Evolutionary conservation across 2,888 invertebrate species (phyloP).

Genomic region (Tortrix viridana): DNA sequence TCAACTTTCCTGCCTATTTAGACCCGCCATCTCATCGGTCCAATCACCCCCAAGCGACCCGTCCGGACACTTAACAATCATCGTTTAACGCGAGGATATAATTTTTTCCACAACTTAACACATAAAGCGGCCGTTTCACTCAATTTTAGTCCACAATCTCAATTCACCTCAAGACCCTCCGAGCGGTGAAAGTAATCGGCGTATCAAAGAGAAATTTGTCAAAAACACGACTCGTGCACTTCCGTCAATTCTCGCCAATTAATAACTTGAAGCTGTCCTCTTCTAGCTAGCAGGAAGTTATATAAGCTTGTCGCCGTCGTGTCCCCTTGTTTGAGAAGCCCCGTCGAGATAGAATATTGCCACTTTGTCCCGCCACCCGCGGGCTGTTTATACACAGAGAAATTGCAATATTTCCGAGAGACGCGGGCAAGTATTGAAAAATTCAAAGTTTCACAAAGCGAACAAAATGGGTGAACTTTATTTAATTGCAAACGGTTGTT

Average conservation of each 20-base stretch:
- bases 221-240: slow-evolving; percentile 81
- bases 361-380: slow-evolving; percentile 80
- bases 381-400: slow-evolving; percentile 72
- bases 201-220: slow-evolving; percentile 84
- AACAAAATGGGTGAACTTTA: slow-evolving; percentile 43
- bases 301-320: slow-evolving; percentile 56
- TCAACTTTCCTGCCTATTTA: slow-evolving; percentile 9
- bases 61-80: slow-evolving; percentile 23
- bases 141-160: slow-evolving; percentile 41
- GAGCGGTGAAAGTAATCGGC: slow-evolving; percentile 80
- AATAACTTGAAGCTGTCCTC: slow-evolving; percentile 69
- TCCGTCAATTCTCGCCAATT: slow-evolving; percentile 83
- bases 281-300: slow-evolving; percentile 44
- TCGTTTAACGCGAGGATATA: slow-evolving; percentile 13
- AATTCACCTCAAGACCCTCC: slow-evolving; percentile 65
- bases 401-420: slow-evolving; percentile 77
- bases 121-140: slow-evolving; percentile 31
- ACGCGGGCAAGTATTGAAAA: slow-evolving; percentile 64
- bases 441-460: slow-evolving; percentile 60
- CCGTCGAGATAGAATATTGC: slow-evolving; percentile 82
- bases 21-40: slow-evolving; percentile 10
- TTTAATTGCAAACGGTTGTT: slow-evolving; percentile 33
- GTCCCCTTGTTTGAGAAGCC: slow-evolving; percentile 82
- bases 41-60: slow-evolving; percentile 33
- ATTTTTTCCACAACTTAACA: slow-evolving; percentile 27